phyloP scores from a whole-genome alignment of 2,797 vertebrate genomes.

The Onychomys arenicola region DNA sequence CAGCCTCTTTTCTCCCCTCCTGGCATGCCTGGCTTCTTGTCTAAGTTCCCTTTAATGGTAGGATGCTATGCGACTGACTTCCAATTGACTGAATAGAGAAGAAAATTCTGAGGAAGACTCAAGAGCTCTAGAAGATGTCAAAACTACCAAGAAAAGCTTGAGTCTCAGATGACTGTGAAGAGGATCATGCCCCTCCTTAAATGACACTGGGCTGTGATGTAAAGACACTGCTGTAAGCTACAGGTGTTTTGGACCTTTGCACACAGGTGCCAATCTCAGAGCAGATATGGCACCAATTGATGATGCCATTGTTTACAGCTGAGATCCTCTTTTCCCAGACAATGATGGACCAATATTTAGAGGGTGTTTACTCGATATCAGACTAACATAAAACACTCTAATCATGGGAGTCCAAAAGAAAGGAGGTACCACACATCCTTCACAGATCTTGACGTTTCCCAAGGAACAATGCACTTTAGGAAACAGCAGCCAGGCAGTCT shows the following conservation, averaged over 20 bases:
- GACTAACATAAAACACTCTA: neutral
- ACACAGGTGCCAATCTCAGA: neutral
- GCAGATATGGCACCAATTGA: neutral
- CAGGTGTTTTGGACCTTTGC: neutral
- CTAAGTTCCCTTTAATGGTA: neutral
- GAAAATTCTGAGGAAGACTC: neutral
- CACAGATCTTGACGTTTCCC: neutral
- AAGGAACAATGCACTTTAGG: neutral
- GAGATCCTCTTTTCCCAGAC: neutral
- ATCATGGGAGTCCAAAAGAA: neutral
- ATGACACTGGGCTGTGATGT: neutral
- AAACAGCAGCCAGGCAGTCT: neutral
- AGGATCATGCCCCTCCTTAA: neutral
- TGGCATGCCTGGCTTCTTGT: neutral
- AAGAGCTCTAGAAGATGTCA: neutral
- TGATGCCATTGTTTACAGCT: neutral
- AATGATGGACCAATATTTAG: neutral
- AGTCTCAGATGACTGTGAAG: neutral
- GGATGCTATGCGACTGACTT: neutral
- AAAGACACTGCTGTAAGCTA: neutral
- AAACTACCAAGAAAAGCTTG: neutral
- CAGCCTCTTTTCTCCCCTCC: too few species aligned
- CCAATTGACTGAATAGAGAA: neutral
- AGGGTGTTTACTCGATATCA: neutral
- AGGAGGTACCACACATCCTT: neutral